These are phyloP conservation scores for Acronicta alni DNA, from an alignment of 2,888 invertebrate genomes.

Conservation along the genomic window DNA sequence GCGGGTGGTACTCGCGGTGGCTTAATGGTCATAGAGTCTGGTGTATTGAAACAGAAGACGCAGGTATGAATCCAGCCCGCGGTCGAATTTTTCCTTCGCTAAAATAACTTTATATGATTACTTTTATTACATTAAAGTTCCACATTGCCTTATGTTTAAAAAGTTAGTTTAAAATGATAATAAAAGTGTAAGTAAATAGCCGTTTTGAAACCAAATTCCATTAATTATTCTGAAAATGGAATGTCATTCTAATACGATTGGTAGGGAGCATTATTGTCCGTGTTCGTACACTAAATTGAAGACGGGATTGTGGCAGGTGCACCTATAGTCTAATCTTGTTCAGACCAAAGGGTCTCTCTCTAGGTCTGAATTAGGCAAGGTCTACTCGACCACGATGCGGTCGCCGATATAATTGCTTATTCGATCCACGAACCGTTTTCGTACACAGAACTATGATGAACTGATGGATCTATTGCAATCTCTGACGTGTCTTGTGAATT, in stretches of 20 bases:
- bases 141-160: too few relatives aligned
- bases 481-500: neutral
- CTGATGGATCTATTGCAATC: slow-evolving; percentile 11
- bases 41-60: too few relatives aligned
- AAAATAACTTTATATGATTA: too few relatives aligned
- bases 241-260: slow-evolving; percentile 4
- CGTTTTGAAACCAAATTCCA: too few relatives aligned
- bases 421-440: slow-evolving; percentile 22
- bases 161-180: too few relatives aligned
- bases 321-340: slow-evolving; percentile 22
- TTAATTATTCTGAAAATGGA: neutral
- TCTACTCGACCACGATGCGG: slow-evolving; percentile 24
- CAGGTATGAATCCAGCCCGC: too few relatives aligned
- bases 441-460: slow-evolving; percentile 21
- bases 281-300: slow-evolving; percentile 22
- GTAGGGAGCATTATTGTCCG: slow-evolving; percentile 7
- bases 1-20: too few relatives aligned
- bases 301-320: slow-evolving; percentile 12
- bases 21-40: too few relatives aligned
- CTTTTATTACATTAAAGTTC: too few relatives aligned
- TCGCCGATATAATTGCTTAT: slow-evolving; percentile 39
- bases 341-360: slow-evolving; percentile 29
- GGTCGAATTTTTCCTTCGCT: too few relatives aligned
- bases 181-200: too few relatives aligned
- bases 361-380: slow-evolving; percentile 35